Evolutionary conservation across 2,888 invertebrate genomes (phyloP).

Genomic region (Mythimna lalbum): DNA sequence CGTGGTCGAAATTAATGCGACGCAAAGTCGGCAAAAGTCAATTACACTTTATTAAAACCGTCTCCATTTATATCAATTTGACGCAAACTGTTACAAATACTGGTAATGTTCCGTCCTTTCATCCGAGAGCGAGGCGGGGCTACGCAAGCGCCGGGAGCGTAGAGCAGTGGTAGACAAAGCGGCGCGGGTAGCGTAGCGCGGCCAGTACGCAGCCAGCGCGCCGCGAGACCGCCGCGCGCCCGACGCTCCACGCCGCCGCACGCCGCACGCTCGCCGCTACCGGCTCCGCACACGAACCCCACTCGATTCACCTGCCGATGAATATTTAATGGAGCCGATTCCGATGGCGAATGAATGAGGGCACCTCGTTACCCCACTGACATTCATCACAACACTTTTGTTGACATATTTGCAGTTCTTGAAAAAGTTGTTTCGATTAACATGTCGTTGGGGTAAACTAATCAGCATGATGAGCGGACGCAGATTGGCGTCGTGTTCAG

Average conservation of each 20-base stretch:
- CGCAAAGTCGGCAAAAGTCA: slow-evolving; percentile 90
- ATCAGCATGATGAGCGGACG: slow-evolving; percentile 81
- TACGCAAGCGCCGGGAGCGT: slow-evolving; percentile 87
- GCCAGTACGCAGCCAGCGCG: slow-evolving; percentile 74
- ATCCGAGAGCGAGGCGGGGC: slow-evolving; percentile 88
- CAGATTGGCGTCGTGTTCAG: slow-evolving; percentile 77
- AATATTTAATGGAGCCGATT: slow-evolving; percentile 87
- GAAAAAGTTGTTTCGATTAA: slow-evolving; percentile 79
- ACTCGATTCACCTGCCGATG: slow-evolving; percentile 81
- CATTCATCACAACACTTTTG: slow-evolving; percentile 79
- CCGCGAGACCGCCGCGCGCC: slow-evolving; percentile 68
- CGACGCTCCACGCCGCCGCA: slow-evolving; percentile 66
- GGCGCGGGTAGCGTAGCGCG: slow-evolving; percentile 80
- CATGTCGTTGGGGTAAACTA: slow-evolving; percentile 83
- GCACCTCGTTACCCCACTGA: slow-evolving; percentile 77
- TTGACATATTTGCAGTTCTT: slow-evolving; percentile 78
- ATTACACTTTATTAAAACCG: slow-evolving; percentile 91
- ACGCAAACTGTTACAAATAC: slow-evolving; percentile 91
- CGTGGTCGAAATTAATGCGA: slow-evolving; percentile 90
- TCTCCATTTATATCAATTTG: slow-evolving; percentile 91
- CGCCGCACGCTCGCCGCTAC: slow-evolving; percentile 60
- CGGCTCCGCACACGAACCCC: slow-evolving; percentile 71
- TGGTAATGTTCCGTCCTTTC: slow-evolving; percentile 90
- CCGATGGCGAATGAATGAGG: slow-evolving; percentile 84
- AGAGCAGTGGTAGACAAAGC: slow-evolving; percentile 73